Evolutionary conservation across 2,113 vertebrate species (phyloP), one percentile per base, ranked within the genome.

Genomic region (Smithornis capensis): DNA sequence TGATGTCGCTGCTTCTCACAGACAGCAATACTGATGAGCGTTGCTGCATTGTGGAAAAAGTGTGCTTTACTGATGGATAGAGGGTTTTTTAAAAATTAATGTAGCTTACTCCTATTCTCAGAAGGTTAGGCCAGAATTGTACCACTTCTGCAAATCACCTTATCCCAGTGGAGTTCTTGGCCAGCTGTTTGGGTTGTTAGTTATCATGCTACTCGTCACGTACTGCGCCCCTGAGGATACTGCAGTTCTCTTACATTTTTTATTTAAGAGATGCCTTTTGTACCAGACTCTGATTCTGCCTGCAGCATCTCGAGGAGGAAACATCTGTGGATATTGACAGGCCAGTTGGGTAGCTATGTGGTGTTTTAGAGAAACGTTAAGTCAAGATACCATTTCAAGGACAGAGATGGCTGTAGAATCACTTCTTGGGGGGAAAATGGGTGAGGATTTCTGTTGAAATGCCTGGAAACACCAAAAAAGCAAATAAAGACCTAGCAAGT

Each of bases 291-390:
- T 42, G 3, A 14, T 73, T 74, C 42, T 91, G 27, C 55, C 49
- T 63, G 5, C 79, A 19, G 29, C 19, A 2, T 74, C 25, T 25
- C 29, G 38, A 87, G 55, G n/a, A 81, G 24, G 13, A 77, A 44
- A 12, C 56, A 65, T 80, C 19, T 77, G 31, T 24, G 33, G 33
- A 45, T 40, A 17, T 65, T 65, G 38, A 35, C 35, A 60, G 59
- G 47, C 28, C 14, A 25, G 12, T 79, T 31, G 60, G 25, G 31
- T 37, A 44, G 0, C 37, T 78, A 2, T 57, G 31, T 53, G 24
- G 19, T 50, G 42, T 14, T 60, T 18, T 68, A 45, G 55, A 42
- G 52, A 49, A 76, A 15, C 0, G 0, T 19, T 64, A 60, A 64
- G 14, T 86, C 37, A 40, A 31, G 27, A 29, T 71, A 45, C 5